A percentile compares a stretch with the other conserved stretches of the same genome.
These are phyloP conservation scores for Onthophagus sagittarius DNA, from an alignment of 2,888 invertebrate genomes.

Conservation along the genomic window DNA sequence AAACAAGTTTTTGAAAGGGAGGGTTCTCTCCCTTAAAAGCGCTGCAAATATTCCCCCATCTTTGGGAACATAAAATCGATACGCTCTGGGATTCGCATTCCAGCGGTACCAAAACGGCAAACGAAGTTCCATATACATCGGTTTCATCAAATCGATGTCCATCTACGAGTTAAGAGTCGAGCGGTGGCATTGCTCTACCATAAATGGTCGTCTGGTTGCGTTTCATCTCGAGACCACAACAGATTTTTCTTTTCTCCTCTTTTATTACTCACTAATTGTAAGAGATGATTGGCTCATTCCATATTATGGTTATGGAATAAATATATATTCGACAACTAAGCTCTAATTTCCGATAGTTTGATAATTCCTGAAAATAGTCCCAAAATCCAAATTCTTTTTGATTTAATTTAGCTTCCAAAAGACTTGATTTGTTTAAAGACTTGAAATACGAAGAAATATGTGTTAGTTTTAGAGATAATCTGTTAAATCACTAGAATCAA, in stretches of 20 bases:
- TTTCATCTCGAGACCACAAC: background rate
- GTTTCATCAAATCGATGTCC: background rate
- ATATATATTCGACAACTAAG: no score
- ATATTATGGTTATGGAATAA: no score
- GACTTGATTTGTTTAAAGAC: no score
- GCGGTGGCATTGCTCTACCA: background rate
- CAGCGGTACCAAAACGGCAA: background rate
- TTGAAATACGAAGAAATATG: no score
- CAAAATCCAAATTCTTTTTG: no score
- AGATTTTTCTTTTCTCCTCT: background rate
- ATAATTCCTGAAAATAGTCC: no score
- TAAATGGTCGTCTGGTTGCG: background rate
- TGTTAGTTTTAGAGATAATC: no score
- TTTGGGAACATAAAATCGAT: background rate
- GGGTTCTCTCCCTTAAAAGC: background rate
- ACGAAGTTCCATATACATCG: background rate
- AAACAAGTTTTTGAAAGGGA: background rate
- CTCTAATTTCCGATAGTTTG: no score
- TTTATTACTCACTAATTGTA: background rate
- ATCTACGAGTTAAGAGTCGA: background rate
- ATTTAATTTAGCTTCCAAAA: no score
- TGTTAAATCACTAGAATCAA: no score
- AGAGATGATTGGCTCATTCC: no score
- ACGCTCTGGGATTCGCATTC: background rate
- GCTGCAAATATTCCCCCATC: background rate